A percentile compares a stretch with the other conserved stretches of the same genome.
Conservation (phyloP, 2,888 invertebrate genomes). For the Uloborus plumipes region DNA sequence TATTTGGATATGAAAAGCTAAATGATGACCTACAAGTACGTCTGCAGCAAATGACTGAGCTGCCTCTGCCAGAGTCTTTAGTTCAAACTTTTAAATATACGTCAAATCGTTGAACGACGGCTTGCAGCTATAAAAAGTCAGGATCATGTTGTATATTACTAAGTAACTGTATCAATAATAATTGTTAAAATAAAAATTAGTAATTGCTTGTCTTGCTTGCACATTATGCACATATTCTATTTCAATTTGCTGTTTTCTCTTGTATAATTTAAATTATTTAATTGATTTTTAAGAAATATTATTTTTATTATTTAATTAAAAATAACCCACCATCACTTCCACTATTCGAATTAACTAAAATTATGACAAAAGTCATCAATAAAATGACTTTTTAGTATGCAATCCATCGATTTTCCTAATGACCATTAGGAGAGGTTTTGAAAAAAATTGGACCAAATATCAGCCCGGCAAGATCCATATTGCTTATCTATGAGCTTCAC, state of each 20-base stretch:
- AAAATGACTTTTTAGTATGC: not conserved
- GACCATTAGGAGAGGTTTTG: not conserved
- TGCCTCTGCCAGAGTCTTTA: not conserved
- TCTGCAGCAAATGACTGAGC: too few relatives aligned
- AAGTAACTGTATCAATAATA: not conserved
- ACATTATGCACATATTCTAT: not conserved
- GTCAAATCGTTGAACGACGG: not conserved
- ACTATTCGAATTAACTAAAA: not conserved
- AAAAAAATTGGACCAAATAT: not conserved
- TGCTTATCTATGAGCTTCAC: not conserved
- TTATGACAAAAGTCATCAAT: not conserved
- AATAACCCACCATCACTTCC: not conserved
- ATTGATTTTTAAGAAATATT: too few relatives aligned
- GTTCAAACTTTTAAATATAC: not conserved
- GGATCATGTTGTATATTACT: not conserved
- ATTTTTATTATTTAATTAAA: too few relatives aligned
- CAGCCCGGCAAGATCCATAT: not conserved
- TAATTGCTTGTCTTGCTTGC: conserved; percentile 5
- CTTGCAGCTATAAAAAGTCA: not conserved
- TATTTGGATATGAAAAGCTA: too few relatives aligned
- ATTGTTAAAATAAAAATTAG: not conserved
- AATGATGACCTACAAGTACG: too few relatives aligned
- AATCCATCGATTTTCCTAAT: not conserved
- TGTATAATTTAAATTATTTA: not conserved
- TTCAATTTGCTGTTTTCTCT: not conserved